These are phyloP conservation scores for Menura novaehollandiae DNA, from an alignment of 2,113 vertebrate genomes.

Conservation along the genomic window DNA sequence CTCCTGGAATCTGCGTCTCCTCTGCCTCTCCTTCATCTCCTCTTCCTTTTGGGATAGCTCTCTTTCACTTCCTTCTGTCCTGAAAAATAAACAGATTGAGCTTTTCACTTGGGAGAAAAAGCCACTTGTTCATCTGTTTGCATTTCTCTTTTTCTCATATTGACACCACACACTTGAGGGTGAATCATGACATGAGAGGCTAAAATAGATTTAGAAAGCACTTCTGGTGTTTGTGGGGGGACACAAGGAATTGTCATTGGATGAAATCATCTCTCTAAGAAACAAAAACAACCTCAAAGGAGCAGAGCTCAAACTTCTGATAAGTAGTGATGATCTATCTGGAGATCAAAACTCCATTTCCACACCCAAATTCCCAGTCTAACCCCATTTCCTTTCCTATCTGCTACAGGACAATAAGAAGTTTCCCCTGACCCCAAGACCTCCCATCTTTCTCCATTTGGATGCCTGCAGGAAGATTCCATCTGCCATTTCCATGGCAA, in stretches of 20 bases:
- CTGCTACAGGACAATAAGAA: not conserved
- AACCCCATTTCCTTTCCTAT: not conserved
- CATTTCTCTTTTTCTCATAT: not conserved
- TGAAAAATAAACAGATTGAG: constrained; percentile 11
- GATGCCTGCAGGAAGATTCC: not conserved
- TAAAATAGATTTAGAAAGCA: not conserved
- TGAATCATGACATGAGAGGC: not conserved
- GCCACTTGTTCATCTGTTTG: not conserved
- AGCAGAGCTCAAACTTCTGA: not conserved
- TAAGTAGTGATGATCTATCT: not conserved
- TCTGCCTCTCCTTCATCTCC: constrained; percentile 16
- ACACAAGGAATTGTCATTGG: not conserved
- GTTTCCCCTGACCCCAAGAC: not conserved
- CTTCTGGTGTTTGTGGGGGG: not conserved
- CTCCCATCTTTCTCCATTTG: not conserved
- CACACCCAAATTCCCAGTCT: not conserved
- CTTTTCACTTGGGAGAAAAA: not conserved
- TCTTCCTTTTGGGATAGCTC: constrained; percentile 31
- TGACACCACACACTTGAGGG: not conserved
- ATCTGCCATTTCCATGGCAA: not conserved
- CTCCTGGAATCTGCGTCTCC: constrained; percentile 36
- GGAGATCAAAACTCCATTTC: not conserved
- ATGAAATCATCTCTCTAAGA: not conserved
- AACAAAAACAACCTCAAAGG: not conserved
- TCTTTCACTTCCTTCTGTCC: constrained; percentile 30